These are phyloP conservation scores for Erpornis zantholeuca DNA, from an alignment of 2,113 vertebrate genomes.

Conservation along the genomic window DNA sequence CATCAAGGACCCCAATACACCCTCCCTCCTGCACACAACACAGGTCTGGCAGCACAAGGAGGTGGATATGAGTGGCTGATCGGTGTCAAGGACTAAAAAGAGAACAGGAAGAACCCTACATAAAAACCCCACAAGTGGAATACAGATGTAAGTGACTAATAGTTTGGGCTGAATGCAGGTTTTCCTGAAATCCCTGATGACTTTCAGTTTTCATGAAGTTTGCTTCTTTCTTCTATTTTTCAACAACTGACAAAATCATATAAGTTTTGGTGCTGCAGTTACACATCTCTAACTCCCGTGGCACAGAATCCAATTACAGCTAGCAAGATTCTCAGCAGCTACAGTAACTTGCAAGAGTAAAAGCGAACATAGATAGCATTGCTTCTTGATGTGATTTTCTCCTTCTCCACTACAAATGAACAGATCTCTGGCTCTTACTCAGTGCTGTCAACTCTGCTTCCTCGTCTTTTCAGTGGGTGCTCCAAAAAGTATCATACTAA, in stretches of 20 bases:
- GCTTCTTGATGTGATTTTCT: not conserved
- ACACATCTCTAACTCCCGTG: not conserved
- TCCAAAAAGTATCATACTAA: not conserved
- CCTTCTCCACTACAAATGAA: not conserved
- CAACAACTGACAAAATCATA: not conserved
- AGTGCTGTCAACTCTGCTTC: not conserved
- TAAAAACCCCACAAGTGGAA: not conserved
- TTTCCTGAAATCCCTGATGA: not conserved
- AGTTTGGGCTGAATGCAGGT: not conserved
- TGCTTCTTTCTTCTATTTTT: not conserved
- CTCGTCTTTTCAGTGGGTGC: not conserved
- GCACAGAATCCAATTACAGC: not conserved
- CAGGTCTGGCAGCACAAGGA: not conserved
- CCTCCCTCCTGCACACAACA: not conserved
- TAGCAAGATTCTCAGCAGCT: not conserved
- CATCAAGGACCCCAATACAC: not conserved
- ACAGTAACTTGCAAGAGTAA: not conserved
- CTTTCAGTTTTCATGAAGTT: not conserved
- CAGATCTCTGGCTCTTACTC: not conserved
- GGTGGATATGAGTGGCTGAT: fast-evolving
- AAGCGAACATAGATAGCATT: not conserved
- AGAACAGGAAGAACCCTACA: not conserved
- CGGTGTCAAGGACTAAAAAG: not conserved
- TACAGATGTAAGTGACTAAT: not conserved
- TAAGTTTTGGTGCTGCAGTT: not conserved